These are phyloP conservation scores for Hesperia comma DNA, from an alignment of 2,888 invertebrate genomes.

Conservation along the genomic window DNA sequence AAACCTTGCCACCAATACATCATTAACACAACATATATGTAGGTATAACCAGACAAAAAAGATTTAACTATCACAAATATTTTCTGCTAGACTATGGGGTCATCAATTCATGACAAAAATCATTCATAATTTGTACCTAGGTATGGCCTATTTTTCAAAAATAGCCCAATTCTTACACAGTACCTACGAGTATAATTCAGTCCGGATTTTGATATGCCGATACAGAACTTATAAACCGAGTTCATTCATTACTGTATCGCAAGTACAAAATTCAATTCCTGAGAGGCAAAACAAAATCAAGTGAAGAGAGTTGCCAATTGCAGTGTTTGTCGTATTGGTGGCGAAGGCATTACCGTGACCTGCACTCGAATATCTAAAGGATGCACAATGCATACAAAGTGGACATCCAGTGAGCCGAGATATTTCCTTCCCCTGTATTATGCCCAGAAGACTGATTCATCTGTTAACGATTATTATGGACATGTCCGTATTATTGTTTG, in stretches of 20 bases:
- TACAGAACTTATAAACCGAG: background rate
- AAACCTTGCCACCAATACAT: too few species aligned
- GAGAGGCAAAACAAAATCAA: constrained; percentile 63
- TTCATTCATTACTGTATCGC: constrained; percentile 25
- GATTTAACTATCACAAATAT: too few species aligned
- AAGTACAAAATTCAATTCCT: constrained; percentile 52
- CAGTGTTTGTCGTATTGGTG: constrained; percentile 70
- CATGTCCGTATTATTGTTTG: too few species aligned
- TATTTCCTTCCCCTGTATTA: constrained; percentile 62
- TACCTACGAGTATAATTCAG: too few species aligned
- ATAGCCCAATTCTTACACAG: too few species aligned
- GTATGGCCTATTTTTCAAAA: too few species aligned
- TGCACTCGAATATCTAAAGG: constrained; percentile 61
- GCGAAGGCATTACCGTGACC: constrained; percentile 59
- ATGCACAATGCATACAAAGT: constrained; percentile 75
- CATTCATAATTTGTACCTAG: too few species aligned
- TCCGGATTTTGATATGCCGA: too few species aligned
- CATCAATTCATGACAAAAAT: too few species aligned
- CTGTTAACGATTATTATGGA: background rate
- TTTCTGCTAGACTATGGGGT: too few species aligned
- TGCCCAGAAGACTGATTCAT: constrained; percentile 50
- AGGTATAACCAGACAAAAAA: too few species aligned
- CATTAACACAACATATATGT: too few species aligned
- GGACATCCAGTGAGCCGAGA: constrained; percentile 62
- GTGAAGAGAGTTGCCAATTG: constrained; percentile 63